Base-by-base conservation (phyloP, 2,113 vertebrate species). In the Panthera uncia region DNA sequence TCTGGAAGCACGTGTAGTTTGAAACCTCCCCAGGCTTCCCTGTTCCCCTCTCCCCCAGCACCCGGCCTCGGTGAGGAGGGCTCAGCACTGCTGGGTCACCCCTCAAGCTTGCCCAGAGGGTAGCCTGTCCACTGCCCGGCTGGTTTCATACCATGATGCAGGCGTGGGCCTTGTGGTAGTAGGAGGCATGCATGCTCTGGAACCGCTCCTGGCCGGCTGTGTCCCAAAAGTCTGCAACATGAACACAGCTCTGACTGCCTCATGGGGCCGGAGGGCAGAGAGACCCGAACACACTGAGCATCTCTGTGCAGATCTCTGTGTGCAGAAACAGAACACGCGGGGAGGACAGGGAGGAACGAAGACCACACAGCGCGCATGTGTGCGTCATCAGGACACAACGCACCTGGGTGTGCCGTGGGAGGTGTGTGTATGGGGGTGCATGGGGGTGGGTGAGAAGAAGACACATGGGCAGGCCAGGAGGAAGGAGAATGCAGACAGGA, bases 201-300 rank as follows among this genome's bases (percentile, higher is more conserved):
- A 99, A 99, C 65, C 99, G 99, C 95, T 99, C 99, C 97, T 99
- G 99, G 50, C 99, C 99, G 0, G 99, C 99, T 0, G 99, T 99
- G 98, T 99, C 99, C 99, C 99, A 99, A 97, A 99, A 99, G 97
- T 99, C 99, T 99, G 98, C 74, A 98, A 98, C 0, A 4, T 7
- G 48, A 96, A 91, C 19, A 76, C 7, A 78, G 65, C 14, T 57
- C 45, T 91, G 78, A 90, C 41, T 78, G 41, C 10, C 27, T 52
- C n/a, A 4, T 7, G 9, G 68, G 9, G 48, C 2, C 15, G 31
- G 6, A 66, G 61, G 52, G 63, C 71, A 81, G 52, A 45, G 7
- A 68, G 38, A 63, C 78, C 41, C 5, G 3, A 27, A 33, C 2
- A 5, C 23, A 14, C 52, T 21, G 48, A 14, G 31, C 6, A 23